Conservation (phyloP, 1,140 invertebrate species). For the Platyscapa corneri region DNA sequence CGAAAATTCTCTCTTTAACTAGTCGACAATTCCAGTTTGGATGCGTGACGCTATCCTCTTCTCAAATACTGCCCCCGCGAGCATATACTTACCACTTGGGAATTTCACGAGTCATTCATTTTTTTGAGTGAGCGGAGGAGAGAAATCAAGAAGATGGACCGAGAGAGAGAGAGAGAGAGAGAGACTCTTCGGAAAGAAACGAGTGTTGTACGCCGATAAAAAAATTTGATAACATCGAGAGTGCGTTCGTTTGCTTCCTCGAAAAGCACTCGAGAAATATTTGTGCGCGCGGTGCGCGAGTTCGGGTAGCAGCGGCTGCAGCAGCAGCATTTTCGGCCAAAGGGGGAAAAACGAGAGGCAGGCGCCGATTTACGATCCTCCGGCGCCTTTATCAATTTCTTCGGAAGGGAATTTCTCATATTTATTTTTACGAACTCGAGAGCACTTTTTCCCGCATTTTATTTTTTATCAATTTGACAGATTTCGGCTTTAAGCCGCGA, state of each 20-base stretch:
- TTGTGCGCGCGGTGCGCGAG: neutral
- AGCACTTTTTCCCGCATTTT: neutral
- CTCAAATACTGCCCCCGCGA: slow-evolving; percentile 21
- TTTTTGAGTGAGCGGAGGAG: neutral
- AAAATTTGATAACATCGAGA: slow-evolving; percentile 51
- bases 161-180: neutral
- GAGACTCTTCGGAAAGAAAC: slow-evolving; percentile 24
- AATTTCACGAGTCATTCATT: slow-evolving; percentile 36
- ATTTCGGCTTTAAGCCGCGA: neutral
- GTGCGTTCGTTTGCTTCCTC: slow-evolving; percentile 37
- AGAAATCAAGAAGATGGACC: too few species aligned
- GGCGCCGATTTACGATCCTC: slow-evolving; percentile 47
- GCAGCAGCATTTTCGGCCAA: slow-evolving; percentile 15
- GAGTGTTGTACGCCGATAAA: slow-evolving; percentile 49
- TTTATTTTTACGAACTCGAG: slow-evolving; percentile 29
- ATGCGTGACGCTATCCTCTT: neutral
- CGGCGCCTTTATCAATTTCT: slow-evolving; percentile 49
- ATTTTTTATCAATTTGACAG: slow-evolving; percentile 37
- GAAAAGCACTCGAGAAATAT: slow-evolving; percentile 50
- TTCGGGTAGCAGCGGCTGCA: neutral
- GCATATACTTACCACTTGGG: neutral
- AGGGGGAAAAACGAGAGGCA: slow-evolving; percentile 21
- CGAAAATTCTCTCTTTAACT: too few species aligned
- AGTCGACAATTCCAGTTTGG: neutral
- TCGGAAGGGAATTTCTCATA: slow-evolving; percentile 43